Percentiles rank a stretch among this genome's conserved stretches.
Conservation (phyloP, 2,888 invertebrate genomes). For the Himalopsyche japonica region DNA sequence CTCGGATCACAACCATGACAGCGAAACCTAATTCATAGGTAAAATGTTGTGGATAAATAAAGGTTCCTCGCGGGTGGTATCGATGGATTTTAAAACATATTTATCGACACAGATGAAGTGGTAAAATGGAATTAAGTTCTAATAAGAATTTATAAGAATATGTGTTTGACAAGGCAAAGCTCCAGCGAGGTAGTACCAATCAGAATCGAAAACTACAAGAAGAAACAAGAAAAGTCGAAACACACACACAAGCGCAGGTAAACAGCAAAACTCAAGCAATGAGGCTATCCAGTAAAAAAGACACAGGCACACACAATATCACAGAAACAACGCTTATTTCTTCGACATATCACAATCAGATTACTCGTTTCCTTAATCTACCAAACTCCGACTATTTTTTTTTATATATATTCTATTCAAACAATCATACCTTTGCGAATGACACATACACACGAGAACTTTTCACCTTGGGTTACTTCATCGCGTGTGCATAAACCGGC, state of each 20-base stretch:
- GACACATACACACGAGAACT: neutral
- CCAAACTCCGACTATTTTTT: neutral
- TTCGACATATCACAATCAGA: slow-evolving; percentile 19
- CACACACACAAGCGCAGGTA: slow-evolving; percentile 18
- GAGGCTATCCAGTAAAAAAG: neutral
- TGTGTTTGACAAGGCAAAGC: neutral
- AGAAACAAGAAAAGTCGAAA: slow-evolving; percentile 25
- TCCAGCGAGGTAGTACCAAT: neutral
- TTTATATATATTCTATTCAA: neutral
- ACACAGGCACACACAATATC: slow-evolving; percentile 7
- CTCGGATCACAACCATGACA: too few species aligned
- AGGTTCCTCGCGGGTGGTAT: too few species aligned
- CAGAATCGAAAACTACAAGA: slow-evolving; percentile 8
- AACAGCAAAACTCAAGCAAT: neutral
- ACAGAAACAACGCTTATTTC: neutral
- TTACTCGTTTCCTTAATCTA: neutral
- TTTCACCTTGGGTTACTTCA: neutral
- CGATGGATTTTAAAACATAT: too few species aligned
- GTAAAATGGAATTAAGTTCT: too few species aligned
- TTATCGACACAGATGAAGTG: too few species aligned
- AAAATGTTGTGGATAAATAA: too few species aligned
- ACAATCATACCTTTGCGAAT: neutral
- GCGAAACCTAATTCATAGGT: too few species aligned
- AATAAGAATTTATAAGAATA: too few species aligned
- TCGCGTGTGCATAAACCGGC: neutral